Evolutionary conservation across 2,113 vertebrate genomes (phyloP).

Genomic region (Corythornis cristatus): DNA sequence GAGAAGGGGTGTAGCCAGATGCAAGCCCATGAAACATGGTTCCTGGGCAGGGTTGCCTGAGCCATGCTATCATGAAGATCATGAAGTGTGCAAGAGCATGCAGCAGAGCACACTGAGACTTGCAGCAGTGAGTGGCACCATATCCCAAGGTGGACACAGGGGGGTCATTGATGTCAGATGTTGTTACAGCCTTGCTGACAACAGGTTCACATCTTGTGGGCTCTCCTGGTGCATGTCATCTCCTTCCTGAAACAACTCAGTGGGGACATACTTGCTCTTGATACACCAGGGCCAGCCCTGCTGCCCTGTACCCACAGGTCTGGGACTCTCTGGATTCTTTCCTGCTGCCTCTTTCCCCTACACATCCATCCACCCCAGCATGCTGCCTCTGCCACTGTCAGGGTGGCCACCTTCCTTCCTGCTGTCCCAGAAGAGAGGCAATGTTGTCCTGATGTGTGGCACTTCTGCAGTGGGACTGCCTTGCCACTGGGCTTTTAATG

Average conservation of each 20-base stretch:
- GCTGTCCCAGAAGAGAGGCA: fast-evolving
- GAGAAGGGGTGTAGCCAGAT: neutral
- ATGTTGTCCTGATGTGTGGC: neutral
- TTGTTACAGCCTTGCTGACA: neutral
- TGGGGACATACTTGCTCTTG: neutral
- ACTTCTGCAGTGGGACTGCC: neutral
- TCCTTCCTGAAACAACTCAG: neutral
- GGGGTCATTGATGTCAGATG: neutral
- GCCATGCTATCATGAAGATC: fast-evolving
- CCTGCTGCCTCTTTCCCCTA: neutral
- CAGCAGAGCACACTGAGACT: neutral
- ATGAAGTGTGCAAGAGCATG: fast-evolving
- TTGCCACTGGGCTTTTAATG: neutral
- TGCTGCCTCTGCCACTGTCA: neutral
- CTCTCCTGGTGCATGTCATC: neutral
- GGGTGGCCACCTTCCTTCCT: neutral
- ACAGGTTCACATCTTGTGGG: neutral
- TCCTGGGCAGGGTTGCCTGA: neutral
- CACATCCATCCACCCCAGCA: fast-evolving
- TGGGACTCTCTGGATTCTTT: neutral
- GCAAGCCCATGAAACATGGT: fast-evolving
- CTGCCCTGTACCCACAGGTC: neutral
- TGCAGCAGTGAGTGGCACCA: fast-evolving
- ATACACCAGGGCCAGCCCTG: neutral
- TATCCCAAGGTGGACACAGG: neutral